phyloP scores from a whole-genome alignment of 2,113 vertebrate species.

The Lynx canadensis region DNA sequence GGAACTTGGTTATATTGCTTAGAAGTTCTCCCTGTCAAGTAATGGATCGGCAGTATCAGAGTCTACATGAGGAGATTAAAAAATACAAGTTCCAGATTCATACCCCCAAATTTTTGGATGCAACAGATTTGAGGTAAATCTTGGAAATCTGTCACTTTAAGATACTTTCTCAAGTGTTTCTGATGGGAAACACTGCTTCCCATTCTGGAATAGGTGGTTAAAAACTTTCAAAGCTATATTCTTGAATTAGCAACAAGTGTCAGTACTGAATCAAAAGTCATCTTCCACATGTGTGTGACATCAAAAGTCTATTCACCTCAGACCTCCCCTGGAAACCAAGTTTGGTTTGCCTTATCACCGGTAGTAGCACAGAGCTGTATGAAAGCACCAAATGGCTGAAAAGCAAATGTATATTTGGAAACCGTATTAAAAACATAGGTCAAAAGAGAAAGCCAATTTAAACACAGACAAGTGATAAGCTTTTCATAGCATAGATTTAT shows the following conservation, averaged over 20 bases:
- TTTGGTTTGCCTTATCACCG: background rate
- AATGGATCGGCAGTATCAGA: background rate
- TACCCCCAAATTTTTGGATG: background rate
- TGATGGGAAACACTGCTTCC: background rate
- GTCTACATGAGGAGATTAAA: background rate
- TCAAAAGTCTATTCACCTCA: background rate
- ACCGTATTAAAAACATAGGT: background rate
- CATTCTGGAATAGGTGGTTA: background rate
- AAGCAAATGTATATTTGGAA: background rate
- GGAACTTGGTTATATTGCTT: background rate
- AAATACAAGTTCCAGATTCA: background rate
- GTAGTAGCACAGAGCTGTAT: background rate
- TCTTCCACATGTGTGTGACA: background rate
- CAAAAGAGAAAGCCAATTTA: slow-evolving; percentile 14
- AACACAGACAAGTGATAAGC: background rate
- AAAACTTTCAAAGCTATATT: background rate
- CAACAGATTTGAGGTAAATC: background rate
- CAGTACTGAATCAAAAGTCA: background rate
- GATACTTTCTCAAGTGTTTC: background rate
- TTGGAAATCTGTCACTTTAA: slow-evolving; percentile 18
- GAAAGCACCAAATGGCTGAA: background rate
- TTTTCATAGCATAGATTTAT: background rate
- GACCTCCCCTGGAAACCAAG: background rate
- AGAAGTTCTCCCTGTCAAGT: background rate
- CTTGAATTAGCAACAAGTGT: background rate